phyloP scores from a whole-genome alignment of 1,140 invertebrate species.

The Ips typographus region DNA sequence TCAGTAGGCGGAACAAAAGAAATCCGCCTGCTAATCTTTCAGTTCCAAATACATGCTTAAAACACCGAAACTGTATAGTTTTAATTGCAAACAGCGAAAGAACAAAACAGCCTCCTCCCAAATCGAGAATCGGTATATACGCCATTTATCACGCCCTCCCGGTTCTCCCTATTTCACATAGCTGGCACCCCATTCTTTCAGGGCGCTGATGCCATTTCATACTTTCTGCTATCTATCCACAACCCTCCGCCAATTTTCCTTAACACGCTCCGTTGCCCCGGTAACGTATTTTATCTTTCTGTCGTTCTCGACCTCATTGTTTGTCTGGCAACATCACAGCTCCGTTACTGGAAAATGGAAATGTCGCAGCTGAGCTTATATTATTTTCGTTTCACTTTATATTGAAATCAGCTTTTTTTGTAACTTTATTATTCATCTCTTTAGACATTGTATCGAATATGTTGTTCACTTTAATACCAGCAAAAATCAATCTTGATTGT shows the following conservation, averaged over 20 bases:
- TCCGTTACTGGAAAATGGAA: conserved; percentile 7
- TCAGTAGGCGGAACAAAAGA: too few relatives aligned
- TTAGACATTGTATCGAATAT: too few relatives aligned
- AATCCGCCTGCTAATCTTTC: too few relatives aligned
- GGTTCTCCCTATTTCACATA: conserved; percentile 29
- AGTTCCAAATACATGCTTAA: too few relatives aligned
- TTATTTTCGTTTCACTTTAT: not conserved
- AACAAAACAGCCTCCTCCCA: not conserved
- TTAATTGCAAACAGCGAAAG: too few relatives aligned
- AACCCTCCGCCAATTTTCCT: conserved; percentile 27
- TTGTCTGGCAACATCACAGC: conserved; percentile 47
- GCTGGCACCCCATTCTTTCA: conserved; percentile 35
- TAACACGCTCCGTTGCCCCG: conserved; percentile 29
- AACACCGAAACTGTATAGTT: too few relatives aligned
- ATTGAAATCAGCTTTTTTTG: not conserved
- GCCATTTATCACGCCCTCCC: conserved; percentile 31
- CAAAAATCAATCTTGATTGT: too few relatives aligned
- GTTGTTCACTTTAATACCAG: too few relatives aligned
- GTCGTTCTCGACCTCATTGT: conserved; percentile 75
- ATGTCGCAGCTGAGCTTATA: not conserved
- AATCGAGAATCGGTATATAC: not conserved
- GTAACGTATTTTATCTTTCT: conserved; percentile 36
- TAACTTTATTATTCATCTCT: too few relatives aligned
- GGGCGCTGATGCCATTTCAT: conserved; percentile 33
- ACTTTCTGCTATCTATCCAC: conserved; percentile 30